A percentile compares a stretch with the other conserved stretches of the same genome.
Evolutionary conservation across 2,888 invertebrate species (phyloP).

Genomic region (Mongoloraphidia duomilia): DNA sequence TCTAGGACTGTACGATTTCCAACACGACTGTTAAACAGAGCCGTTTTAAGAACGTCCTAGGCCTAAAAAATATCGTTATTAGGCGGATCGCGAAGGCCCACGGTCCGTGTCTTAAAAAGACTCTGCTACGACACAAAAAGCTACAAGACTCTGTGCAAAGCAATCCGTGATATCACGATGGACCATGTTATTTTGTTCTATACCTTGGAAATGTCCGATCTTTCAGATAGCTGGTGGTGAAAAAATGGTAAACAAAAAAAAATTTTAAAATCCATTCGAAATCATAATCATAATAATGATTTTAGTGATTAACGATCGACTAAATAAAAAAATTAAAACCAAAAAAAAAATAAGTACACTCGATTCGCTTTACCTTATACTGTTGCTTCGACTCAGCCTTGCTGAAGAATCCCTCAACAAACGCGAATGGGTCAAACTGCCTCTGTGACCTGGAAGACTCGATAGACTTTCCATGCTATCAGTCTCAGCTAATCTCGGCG

Average conservation of each 20-base stretch:
- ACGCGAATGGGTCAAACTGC: constrained; percentile 58
- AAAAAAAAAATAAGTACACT: background rate
- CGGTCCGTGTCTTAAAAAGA: background rate
- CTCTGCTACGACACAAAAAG: background rate
- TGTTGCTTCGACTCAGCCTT: constrained; percentile 77
- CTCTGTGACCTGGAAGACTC: constrained; percentile 36
- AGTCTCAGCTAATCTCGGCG: constrained; percentile 71
- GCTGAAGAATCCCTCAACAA: constrained; percentile 54
- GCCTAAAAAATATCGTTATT: too few species aligned
- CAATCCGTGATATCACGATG: constrained; percentile 15
- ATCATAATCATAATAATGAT: constrained; percentile 5
- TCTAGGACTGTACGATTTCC: too few species aligned
- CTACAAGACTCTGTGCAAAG: constrained; percentile 2
- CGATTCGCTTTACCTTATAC: constrained; percentile 59
- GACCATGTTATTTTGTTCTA: constrained; percentile 22
- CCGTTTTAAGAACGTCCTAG: too few species aligned
- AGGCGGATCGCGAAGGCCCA: too few species aligned
- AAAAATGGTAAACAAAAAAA: background rate
- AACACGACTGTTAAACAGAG: too few species aligned
- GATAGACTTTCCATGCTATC: constrained; percentile 77
- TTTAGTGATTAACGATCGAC: constrained; percentile 3
- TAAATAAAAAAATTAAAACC: constrained; percentile 1
- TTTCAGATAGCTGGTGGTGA: constrained; percentile 61
- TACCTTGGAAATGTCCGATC: constrained; percentile 90
- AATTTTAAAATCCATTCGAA: background rate